These are phyloP conservation scores for Nasonia oneida DNA, from an alignment of 2,888 invertebrate genomes.

Conservation along the genomic window DNA sequence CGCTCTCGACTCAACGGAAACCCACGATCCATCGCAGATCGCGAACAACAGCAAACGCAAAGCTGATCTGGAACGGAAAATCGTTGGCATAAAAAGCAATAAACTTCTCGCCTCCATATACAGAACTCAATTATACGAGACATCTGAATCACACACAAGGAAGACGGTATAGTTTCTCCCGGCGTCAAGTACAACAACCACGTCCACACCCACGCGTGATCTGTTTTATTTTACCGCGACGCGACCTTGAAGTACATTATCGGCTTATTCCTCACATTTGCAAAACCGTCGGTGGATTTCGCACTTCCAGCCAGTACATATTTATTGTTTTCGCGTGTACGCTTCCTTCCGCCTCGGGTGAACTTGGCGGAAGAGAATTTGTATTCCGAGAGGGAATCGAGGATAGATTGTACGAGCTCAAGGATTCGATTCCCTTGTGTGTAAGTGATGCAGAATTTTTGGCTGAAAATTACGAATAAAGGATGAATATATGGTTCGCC, in stretches of 20 bases:
- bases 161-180: background rate
- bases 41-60: too few relatives aligned
- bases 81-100: background rate
- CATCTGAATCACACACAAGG: background rate
- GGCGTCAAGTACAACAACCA: slow-evolving; percentile 11
- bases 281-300: too few relatives aligned
- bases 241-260: background rate
- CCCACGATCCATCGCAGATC: too few relatives aligned
- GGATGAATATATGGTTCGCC: background rate
- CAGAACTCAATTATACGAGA: too few relatives aligned
- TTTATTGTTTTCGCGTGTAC: too few relatives aligned
- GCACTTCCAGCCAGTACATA: too few relatives aligned
- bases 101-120: too few relatives aligned
- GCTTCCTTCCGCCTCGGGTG: background rate
- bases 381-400: background rate
- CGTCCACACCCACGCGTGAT: background rate
- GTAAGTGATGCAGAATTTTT: background rate
- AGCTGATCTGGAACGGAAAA: background rate
- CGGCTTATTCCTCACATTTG: background rate
- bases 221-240: background rate
- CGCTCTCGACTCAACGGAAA: too few relatives aligned
- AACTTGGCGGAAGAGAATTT: background rate
- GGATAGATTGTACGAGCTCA: background rate
- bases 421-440: background rate
- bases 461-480: background rate